Conservation (phyloP, 2,113 vertebrate genomes). For the Eudyptes chrysolophus region DNA sequence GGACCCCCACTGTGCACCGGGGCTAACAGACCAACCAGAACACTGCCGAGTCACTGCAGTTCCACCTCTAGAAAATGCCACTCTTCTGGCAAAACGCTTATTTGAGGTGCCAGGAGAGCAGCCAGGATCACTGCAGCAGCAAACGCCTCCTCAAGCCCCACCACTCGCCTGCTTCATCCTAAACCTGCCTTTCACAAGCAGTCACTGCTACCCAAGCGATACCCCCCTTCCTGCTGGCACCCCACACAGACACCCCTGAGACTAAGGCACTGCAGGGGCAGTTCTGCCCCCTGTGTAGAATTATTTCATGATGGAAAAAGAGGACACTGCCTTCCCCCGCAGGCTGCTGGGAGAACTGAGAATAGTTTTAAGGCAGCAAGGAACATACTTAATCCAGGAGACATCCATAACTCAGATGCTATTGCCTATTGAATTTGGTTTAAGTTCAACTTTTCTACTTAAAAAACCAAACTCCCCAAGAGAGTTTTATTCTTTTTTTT, state of each 20-base stretch:
- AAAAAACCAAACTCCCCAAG: no score
- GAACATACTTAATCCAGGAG: neutral
- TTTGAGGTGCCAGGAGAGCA: neutral
- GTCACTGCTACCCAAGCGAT: accelerated
- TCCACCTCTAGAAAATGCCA: neutral
- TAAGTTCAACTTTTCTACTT: neutral
- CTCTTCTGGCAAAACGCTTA: neutral
- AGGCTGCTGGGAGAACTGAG: neutral
- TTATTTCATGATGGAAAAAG: neutral
- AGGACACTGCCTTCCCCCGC: neutral
- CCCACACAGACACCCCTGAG: neutral
- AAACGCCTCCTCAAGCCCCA: neutral
- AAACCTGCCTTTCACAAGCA: neutral
- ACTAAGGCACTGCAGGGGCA: neutral
- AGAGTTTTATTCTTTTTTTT: neutral
- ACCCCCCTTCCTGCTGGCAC: neutral
- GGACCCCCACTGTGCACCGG: accelerated
- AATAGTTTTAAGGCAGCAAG: neutral
- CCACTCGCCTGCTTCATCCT: neutral
- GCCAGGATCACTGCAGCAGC: neutral
- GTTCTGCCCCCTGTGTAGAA: neutral
- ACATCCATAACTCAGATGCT: neutral
- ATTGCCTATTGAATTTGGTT: accelerated
- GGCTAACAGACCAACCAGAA: neutral
- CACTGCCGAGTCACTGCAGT: neutral